These are phyloP conservation scores for Penaeus chinensis DNA, from an alignment of 1,140 invertebrate genomes.

Conservation along the genomic window DNA sequence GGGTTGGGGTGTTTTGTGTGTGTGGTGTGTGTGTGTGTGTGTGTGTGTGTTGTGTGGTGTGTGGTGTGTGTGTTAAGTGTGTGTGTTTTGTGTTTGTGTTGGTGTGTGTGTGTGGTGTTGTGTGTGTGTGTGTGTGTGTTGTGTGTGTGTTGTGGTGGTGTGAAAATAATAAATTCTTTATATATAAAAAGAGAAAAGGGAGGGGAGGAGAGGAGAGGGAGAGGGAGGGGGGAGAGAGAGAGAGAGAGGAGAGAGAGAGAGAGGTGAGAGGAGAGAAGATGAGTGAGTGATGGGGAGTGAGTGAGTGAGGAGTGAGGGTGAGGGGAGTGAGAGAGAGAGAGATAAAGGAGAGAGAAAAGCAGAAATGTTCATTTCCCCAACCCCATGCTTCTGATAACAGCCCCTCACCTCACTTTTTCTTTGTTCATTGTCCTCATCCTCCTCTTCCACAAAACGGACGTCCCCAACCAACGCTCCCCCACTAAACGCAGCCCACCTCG, in stretches of 20 bases:
- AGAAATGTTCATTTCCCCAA: too few relatives aligned
- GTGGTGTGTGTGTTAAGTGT: background rate
- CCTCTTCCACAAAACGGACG: too few relatives aligned
- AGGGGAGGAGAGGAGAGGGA: background rate
- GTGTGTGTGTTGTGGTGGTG: background rate
- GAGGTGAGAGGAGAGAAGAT: background rate
- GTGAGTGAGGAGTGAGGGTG: background rate
- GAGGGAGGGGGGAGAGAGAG: background rate
- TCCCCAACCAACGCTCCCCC: too few relatives aligned
- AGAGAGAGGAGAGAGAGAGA: conserved; percentile 16
- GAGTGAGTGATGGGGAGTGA: conserved; percentile 7
- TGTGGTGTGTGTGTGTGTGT: background rate
- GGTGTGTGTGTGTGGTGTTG: background rate
- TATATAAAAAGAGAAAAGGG: background rate
- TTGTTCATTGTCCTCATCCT: too few relatives aligned
- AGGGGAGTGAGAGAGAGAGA: background rate
- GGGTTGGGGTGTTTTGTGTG: too few relatives aligned
- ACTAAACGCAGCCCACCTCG: too few relatives aligned
- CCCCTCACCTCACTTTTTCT: too few relatives aligned
- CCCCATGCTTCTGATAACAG: too few relatives aligned
- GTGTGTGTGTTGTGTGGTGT: too few relatives aligned
- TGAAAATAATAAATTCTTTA: background rate
- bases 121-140: background rate
- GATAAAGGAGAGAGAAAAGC: too few relatives aligned
- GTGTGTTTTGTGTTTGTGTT: background rate